phyloP scores from a whole-genome alignment of 2,888 invertebrate species.

The Acleris emargana region DNA sequence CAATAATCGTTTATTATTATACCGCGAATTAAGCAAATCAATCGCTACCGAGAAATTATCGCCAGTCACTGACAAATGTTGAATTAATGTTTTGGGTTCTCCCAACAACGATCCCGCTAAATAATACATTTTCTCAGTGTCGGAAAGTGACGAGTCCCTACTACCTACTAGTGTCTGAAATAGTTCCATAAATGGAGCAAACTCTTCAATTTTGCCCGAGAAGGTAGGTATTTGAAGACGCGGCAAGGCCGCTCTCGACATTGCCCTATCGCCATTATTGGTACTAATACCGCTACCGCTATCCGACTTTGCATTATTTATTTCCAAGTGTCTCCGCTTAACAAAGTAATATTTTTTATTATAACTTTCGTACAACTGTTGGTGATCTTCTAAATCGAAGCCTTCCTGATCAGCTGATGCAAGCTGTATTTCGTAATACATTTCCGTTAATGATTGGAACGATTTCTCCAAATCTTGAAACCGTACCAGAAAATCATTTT shows the following conservation, averaged over 20 bases:
- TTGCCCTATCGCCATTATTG: not conserved
- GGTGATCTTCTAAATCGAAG: not conserved
- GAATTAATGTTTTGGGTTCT: slow-evolving; percentile 1
- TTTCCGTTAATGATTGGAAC: not conserved
- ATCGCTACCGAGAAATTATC: not conserved
- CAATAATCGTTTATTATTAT: not conserved
- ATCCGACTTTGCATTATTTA: not conserved
- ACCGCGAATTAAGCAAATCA: not conserved
- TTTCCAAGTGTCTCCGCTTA: not conserved
- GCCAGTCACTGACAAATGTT: not conserved
- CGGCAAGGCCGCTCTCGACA: not conserved
- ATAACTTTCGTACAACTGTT: not conserved
- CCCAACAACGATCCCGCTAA: not conserved
- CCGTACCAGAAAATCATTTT: not conserved
- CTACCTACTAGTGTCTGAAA: not conserved
- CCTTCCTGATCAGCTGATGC: not conserved
- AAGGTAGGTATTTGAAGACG: slow-evolving; percentile 1
- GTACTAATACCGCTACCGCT: not conserved
- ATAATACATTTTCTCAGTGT: slow-evolving; percentile 5
- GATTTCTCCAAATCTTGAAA: not conserved
- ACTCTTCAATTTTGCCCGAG: slow-evolving; percentile 1
- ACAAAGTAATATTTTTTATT: slow-evolving; percentile 2
- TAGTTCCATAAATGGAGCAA: not conserved
- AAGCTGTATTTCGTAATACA: slow-evolving; percentile 1
- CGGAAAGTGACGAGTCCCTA: not conserved